Conservation (phyloP, 2,113 vertebrate species). For the Ornithorhynchus anatinus region DNA sequence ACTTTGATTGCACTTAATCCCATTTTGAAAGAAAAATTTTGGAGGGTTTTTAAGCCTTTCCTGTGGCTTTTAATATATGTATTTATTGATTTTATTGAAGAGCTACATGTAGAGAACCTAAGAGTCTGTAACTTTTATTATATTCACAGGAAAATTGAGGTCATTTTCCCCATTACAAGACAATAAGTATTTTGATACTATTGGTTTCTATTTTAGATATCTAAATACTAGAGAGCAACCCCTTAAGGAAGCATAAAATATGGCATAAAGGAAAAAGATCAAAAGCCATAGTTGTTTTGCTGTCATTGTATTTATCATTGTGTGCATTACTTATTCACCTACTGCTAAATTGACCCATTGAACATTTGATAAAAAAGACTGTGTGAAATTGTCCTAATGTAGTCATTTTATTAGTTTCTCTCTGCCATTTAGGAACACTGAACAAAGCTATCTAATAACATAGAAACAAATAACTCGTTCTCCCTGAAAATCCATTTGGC, state of each 20-base stretch:
- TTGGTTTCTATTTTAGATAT: slow-evolving; percentile 9
- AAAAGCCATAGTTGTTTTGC: slow-evolving; percentile 28
- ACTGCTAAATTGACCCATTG: slow-evolving; percentile 35
- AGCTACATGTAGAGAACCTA: not conserved
- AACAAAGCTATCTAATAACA: slow-evolving; percentile 23
- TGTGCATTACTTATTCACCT: slow-evolving; percentile 16
- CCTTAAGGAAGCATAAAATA: not conserved
- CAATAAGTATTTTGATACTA: slow-evolving; percentile 4
- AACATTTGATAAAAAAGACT: slow-evolving; percentile 37
- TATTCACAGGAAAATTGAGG: slow-evolving; percentile 6
- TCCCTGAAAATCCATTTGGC: slow-evolving; percentile 15
- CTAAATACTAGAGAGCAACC: slow-evolving; percentile 24
- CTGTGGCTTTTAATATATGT: not conserved
- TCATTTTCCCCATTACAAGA: slow-evolving; percentile 14
- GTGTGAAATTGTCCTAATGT: slow-evolving; percentile 19
- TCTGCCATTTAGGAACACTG: not conserved
- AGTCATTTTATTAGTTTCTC: slow-evolving; percentile 20
- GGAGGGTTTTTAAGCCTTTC: slow-evolving; percentile 7
- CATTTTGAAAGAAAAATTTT: not conserved
- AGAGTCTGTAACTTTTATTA: slow-evolving; percentile 1
- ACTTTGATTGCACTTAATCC: not conserved
- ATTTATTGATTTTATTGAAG: not conserved
- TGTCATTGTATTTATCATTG: slow-evolving; percentile 3
- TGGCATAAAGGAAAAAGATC: slow-evolving; percentile 25
- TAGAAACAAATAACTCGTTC: not conserved